Percentiles rank a stretch among this genome's conserved stretches.
Conservation (phyloP, 2,888 invertebrate genomes). For the Tetragnatha montana region DNA sequence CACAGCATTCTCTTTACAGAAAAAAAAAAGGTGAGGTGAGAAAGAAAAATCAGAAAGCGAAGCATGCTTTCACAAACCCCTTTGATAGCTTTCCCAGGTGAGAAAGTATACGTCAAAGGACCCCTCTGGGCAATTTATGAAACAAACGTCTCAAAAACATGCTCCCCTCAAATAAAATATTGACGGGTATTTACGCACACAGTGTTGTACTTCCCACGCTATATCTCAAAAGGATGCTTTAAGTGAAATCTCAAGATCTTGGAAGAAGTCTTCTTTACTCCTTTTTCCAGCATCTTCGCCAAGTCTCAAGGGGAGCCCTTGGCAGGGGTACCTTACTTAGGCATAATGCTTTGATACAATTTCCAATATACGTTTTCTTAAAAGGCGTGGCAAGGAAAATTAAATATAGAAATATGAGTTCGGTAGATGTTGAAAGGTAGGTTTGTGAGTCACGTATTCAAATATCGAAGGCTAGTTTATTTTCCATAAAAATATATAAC, state of each 20-base stretch:
- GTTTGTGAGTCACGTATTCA: not conserved
- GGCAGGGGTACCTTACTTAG: not conserved
- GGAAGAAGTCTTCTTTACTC: not conserved
- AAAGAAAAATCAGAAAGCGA: too few species aligned
- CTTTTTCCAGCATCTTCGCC: not conserved
- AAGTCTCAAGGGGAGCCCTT: not conserved
- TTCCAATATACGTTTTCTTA: not conserved
- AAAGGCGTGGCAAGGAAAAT: not conserved
- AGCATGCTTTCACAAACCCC: too few species aligned
- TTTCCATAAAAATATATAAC: not conserved
- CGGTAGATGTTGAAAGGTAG: not conserved
- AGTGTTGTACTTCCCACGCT: not conserved
- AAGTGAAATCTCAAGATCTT: not conserved
- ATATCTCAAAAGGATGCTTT: not conserved
- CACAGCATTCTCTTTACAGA: too few species aligned
- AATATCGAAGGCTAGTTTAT: not conserved
- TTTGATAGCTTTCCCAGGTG: slow-evolving; percentile 5
- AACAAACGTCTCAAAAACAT: slow-evolving; percentile 14
- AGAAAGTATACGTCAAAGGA: slow-evolving; percentile 5
- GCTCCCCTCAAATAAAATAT: slow-evolving; percentile 9
- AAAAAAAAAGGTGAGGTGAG: too few species aligned
- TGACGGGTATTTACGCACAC: not conserved
- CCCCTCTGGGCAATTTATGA: slow-evolving; percentile 2
- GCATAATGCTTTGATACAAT: not conserved
- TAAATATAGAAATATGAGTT: not conserved